Conservation (phyloP, 1,140 invertebrate species). For the Drosophila pachea region DNA sequence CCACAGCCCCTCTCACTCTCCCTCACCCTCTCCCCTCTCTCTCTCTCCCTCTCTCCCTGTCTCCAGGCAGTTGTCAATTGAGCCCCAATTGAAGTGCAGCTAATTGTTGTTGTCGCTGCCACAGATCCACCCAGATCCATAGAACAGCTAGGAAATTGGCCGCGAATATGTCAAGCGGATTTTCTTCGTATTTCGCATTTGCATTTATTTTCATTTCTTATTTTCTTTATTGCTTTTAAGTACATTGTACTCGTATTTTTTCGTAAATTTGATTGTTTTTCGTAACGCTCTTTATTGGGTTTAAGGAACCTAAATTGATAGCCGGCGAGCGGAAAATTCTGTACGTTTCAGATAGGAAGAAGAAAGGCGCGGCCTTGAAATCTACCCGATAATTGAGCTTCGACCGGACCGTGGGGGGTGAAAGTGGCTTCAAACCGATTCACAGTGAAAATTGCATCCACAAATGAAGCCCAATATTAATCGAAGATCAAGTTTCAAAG, state of each 20-base stretch:
- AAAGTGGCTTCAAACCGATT: neutral
- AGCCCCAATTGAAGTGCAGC: conserved; percentile 54
- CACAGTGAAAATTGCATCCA: no score
- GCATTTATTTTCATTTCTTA: conserved; percentile 1
- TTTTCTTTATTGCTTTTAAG: conserved; percentile 3
- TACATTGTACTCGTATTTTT: conserved; percentile 23
- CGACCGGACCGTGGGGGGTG: neutral
- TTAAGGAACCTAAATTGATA: conserved; percentile 77
- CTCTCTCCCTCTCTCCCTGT: no score
- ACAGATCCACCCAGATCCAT: conserved; percentile 22
- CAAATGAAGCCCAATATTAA: no score
- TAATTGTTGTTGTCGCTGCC: conserved; percentile 55
- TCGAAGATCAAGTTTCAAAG: no score
- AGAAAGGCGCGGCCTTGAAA: conserved; percentile 39
- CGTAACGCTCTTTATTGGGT: conserved; percentile 61
- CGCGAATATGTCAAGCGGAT: conserved; percentile 48
- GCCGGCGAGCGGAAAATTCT: conserved; percentile 66
- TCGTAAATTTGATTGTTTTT: conserved; percentile 49
- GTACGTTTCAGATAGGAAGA: conserved; percentile 30
- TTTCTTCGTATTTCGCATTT: conserved; percentile 1
- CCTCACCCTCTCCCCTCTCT: no score
- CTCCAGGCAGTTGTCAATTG: conserved; percentile 41
- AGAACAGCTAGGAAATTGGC: conserved; percentile 25
- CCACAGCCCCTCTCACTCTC: conserved; percentile 5
- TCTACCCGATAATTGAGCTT: conserved; percentile 6